Evolutionary conservation across 2,113 vertebrate species (phyloP).

Genomic region (Procavia capensis): DNA sequence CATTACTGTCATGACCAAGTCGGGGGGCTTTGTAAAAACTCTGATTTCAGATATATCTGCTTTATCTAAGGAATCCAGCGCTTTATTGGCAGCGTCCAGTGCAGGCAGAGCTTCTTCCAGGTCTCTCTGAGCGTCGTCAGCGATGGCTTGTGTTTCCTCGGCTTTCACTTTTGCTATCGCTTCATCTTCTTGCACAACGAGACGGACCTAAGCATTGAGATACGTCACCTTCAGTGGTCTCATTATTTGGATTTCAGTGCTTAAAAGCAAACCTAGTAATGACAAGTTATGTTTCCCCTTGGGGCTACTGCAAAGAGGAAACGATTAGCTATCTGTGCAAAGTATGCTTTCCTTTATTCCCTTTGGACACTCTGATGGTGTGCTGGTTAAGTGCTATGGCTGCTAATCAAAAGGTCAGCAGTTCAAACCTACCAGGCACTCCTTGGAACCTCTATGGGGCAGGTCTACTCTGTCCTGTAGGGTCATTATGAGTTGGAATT

Average conservation of each 20-base stretch:
- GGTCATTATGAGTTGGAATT: too few relatives aligned
- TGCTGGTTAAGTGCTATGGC: too few relatives aligned
- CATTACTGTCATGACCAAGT: conserved; percentile 93
- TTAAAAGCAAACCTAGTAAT: conserved; percentile 41
- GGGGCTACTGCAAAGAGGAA: neutral
- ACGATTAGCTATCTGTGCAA: neutral
- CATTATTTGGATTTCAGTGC: neutral
- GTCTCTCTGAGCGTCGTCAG: conserved; percentile 91
- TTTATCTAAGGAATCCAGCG: conserved; percentile 92
- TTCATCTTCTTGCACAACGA: conserved; percentile 90
- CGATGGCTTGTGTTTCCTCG: conserved; percentile 91
- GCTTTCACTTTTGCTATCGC: conserved; percentile 90
- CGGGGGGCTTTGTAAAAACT: conserved; percentile 92
- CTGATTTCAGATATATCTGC: conserved; percentile 93
- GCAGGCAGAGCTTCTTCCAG: conserved; percentile 91
- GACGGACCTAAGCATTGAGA: conserved; percentile 85
- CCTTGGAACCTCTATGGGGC: too few relatives aligned
- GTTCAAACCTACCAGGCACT: too few relatives aligned
- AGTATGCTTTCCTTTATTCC: neutral
- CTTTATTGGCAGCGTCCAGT: conserved; percentile 89
- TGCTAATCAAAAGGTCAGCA: too few relatives aligned
- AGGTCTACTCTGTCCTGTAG: too few relatives aligned
- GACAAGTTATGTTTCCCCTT: neutral
- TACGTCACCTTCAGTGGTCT: neutral
- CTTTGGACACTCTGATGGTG: too few relatives aligned